Base-by-base conservation (phyloP, 2,113 vertebrate species). In the Zosterops pallidus region DNA sequence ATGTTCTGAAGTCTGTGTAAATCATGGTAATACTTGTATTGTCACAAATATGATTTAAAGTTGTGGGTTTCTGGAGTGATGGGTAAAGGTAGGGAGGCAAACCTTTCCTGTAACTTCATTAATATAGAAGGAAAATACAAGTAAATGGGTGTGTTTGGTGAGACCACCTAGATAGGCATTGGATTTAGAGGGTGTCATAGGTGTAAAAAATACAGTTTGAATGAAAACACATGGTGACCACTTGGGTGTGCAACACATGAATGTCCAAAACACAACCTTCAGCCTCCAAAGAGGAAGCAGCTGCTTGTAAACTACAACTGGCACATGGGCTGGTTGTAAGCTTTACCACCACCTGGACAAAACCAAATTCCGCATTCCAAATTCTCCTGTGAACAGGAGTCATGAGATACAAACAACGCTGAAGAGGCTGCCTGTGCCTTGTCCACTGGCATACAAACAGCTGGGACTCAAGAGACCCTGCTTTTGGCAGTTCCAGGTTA, bases 391-490 rank as follows among this genome's bases (percentile, higher is more conserved):
- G 65, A 84, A 33, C 37, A 18, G 44, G 24, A 23, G 17, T 37
- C 2, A 1, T 4, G 21, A 82, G 35, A 44, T 14, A 31, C 0
- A 0, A 46, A 33, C 33, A 47, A 4, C 4, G 52, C 60, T 29
- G 47, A 49, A 72, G 23, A 75, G 25, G 13, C 47, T n/a, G 22
- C 39, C 29, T 46, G 9, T 26, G 20, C 42, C 47, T 85, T 11
- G 1, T 50, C 42, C 72, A 77, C 31, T 46, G 55, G 60, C 52
- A 44, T 6, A 14, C 3, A 0, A 0, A 59, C 0, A 3, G 23
- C 10, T 68, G 21, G n/a, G 24, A 47, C 5, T n/a, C 9, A 29
- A 35, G 42, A 80, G 33, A 68, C 39, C 6, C 37, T 55, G 47
- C n/a, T 46, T 19, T 56, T 31, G 46, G 13, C 19, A 59, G 39